Evolutionary conservation across 2,113 vertebrate species (phyloP), one percentile per base, ranked within the genome.

Genomic region (Mungos mungo): DNA sequence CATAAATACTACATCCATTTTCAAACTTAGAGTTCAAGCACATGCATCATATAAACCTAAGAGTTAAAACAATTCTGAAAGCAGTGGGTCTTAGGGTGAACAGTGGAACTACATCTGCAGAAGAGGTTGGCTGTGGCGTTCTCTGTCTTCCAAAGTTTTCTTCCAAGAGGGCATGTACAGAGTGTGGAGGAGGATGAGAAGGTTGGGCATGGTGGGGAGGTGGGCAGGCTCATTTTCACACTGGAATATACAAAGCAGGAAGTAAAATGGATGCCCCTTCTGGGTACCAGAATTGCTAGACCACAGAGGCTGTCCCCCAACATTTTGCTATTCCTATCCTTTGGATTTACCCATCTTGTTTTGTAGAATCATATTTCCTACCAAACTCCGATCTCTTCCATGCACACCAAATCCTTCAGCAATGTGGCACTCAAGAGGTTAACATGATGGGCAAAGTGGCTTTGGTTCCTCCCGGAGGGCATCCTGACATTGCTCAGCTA

Each of bases 401-500:
- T 3, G 29, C 41, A 41, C 33, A 83, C 87, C 54, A 74, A 86
- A 25, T 21, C 76, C 27, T 92, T 45, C 23, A 90, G 50, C 60
- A 92, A n/a, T 9, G 33, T 54, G 47, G 52, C 45, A 85, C 41
- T 89, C 52, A n/a, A 35, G 88, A 95, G 66, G 90, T 88, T 79
- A 77, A 89, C 41, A 14, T 66, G 11, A 72, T 45, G 72, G 89
- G 63, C 95, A 80, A 65, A 63, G 69, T 38, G 25, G 50, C 19
- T 74, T 63, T 21, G 47, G 31, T 66, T 90, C 74, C n/a, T 74
- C 86, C 63, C 14, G 0, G 60, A 57, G 86, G 82, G 65, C 31
- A 65, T 83, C 71, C 69, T 69, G 66, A 65, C 86, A 18, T 77
- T 27, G 54, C 71, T 97, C 66, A 52, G 80, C 84, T 92, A 90